Percentiles rank a stretch among this genome's conserved stretches.
These are phyloP conservation scores for Oreochromis mossambicus DNA, from an alignment of 2,797 vertebrate genomes.

Conservation along the genomic window DNA sequence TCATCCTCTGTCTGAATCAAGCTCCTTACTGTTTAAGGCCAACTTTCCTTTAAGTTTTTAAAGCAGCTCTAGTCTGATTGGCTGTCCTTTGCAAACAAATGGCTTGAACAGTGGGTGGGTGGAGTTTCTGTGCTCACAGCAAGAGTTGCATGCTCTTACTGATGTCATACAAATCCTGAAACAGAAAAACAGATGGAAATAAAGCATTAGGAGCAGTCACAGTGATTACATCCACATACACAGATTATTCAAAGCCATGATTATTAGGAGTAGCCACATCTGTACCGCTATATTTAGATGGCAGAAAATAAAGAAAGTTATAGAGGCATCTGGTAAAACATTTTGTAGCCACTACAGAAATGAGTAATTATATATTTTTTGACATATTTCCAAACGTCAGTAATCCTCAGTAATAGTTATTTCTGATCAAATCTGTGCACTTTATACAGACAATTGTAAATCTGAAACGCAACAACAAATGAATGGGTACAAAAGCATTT, in stretches of 20 bases:
- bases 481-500: conserved; percentile 51
- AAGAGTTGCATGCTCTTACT: background rate
- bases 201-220: background rate
- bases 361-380: background rate
- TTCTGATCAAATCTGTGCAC: background rate
- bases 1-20: background rate
- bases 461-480: conserved; percentile 5
- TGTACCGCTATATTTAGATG: background rate
- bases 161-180: background rate
- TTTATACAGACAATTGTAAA: background rate
- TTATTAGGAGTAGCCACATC: background rate
- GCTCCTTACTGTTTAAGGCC: background rate
- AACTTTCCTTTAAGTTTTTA: background rate
- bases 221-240: background rate
- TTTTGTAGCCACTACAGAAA: background rate
- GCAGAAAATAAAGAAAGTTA: background rate
- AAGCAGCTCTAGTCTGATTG: background rate
- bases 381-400: background rate
- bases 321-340: background rate
- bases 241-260: background rate
- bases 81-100: background rate
- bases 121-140: background rate
- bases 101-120: background rate
- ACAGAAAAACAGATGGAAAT: background rate
- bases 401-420: background rate